Conservation (phyloP, 1,140 invertebrate genomes). For the Copidosoma floridanum region DNA sequence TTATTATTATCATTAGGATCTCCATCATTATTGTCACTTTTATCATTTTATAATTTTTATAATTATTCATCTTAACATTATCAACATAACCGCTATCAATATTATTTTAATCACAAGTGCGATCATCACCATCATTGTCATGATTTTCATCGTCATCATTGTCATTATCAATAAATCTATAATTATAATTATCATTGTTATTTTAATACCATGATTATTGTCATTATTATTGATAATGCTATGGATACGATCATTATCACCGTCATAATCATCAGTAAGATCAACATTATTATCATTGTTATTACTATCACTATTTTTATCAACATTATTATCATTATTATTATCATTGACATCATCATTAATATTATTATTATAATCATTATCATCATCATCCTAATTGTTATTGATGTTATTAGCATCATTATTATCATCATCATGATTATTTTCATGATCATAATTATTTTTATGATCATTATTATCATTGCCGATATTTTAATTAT, state of each 20-base stretch:
- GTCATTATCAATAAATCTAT: background rate
- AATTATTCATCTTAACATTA: too few relatives aligned
- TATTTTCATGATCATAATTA: background rate
- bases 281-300: too few relatives aligned
- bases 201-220: too few relatives aligned
- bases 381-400: too few relatives aligned
- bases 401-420: too few relatives aligned
- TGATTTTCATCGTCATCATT: background rate
- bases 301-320: background rate
- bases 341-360: background rate
- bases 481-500: too few relatives aligned
- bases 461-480: background rate
- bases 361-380: background rate
- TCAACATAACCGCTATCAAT: background rate
- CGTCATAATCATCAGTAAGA: background rate
- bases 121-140: too few relatives aligned
- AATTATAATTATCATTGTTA: background rate
- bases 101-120: too few relatives aligned
- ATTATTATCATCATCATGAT: background rate
- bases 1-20: background rate
- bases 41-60: too few relatives aligned
- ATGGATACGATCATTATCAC: background rate
- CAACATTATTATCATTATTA: background rate
- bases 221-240: background rate
- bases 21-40: too few relatives aligned